Evolutionary conservation across 2,113 vertebrate genomes (phyloP).

Genomic region (Propithecus coquereli): DNA sequence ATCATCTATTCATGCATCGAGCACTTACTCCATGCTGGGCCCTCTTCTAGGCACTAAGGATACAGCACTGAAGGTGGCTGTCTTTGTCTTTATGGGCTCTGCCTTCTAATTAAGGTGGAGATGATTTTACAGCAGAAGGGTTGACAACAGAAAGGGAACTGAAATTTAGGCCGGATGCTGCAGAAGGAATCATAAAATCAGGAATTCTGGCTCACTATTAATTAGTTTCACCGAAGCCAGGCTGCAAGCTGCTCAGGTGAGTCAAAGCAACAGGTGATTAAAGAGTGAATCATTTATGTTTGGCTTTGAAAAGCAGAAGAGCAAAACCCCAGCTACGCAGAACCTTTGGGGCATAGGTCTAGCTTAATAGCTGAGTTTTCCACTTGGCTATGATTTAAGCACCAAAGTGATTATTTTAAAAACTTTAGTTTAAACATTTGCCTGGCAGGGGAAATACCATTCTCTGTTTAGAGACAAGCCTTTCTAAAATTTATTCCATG

Average conservation of each 20-base stretch:
- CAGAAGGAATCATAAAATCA: neutral
- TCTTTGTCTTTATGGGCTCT: neutral
- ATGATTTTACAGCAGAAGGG: neutral
- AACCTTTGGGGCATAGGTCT: neutral
- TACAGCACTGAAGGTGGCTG: neutral
- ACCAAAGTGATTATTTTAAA: neutral
- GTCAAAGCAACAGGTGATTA: constrained; percentile 9
- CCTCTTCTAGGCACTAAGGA: neutral
- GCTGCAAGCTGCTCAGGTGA: neutral
- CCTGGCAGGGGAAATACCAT: neutral
- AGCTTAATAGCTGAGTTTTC: constrained; percentile 23
- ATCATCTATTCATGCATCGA: neutral
- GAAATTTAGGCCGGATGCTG: neutral
- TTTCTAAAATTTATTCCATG: constrained; percentile 29
- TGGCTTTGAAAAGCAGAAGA: neutral
- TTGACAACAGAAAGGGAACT: neutral
- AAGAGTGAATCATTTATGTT: constrained; percentile 5
- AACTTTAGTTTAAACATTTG: constrained; percentile 16
- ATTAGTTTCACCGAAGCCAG: neutral
- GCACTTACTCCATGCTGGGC: neutral
- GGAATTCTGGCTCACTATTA: neutral
- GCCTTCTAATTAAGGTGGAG: neutral
- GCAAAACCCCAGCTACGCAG: neutral
- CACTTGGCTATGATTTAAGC: neutral
- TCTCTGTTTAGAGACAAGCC: neutral